phyloP scores from a whole-genome alignment of 2,113 vertebrate genomes.

The Leptosomus discolor region DNA sequence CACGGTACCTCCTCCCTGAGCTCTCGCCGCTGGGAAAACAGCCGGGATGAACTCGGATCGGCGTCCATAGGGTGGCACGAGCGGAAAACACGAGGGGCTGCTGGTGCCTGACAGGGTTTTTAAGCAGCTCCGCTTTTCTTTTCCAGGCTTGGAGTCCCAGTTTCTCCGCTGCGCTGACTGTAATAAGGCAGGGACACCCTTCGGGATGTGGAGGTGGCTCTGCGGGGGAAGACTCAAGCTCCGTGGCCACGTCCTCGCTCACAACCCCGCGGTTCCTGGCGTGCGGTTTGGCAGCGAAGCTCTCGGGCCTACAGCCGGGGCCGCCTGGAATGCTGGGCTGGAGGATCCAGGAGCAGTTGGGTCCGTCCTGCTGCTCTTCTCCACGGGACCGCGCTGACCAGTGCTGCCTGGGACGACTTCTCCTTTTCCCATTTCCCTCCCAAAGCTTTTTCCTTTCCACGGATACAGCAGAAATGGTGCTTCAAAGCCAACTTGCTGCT shows the following conservation, averaged over 20 bases:
- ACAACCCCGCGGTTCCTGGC: fast-evolving
- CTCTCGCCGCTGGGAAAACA: not conserved
- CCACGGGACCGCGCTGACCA: fast-evolving
- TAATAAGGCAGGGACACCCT: not conserved
- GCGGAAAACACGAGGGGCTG: no score
- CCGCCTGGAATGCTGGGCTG: not conserved
- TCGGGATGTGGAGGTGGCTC: not conserved
- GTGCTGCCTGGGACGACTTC: not conserved
- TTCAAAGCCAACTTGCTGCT: not conserved
- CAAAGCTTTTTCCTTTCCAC: not conserved
- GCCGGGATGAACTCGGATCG: not conserved
- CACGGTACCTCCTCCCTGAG: not conserved
- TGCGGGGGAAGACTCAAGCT: fast-evolving
- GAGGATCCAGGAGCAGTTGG: not conserved
- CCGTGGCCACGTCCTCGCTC: fast-evolving
- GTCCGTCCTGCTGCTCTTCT: not conserved
- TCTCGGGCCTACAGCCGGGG: not conserved
- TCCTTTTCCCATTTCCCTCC: not conserved
- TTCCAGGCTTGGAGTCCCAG: not conserved
- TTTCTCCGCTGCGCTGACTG: not conserved
- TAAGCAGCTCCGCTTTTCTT: not conserved
- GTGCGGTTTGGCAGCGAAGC: not conserved
- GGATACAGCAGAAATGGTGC: not conserved
- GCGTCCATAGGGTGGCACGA: no score
- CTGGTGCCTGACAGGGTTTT: fast-evolving